Conservation (phyloP, 2,797 vertebrate species). For the Sciaenops ocellatus region DNA sequence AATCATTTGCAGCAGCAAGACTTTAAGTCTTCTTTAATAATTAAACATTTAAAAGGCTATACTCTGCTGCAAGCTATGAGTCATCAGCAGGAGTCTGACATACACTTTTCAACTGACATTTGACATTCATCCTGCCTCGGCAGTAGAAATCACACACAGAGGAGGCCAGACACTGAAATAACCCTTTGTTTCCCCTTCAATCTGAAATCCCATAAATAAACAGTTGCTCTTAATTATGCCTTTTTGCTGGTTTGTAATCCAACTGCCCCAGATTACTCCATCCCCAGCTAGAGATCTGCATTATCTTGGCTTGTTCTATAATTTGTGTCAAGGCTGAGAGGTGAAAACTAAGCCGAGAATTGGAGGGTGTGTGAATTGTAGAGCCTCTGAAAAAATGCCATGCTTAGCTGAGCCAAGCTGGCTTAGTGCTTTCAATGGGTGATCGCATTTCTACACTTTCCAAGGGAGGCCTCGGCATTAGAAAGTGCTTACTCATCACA, state of each 20-base stretch:
- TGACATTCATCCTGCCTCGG: slow-evolving; percentile 44
- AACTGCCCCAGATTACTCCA: not conserved
- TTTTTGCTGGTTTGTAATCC: slow-evolving; percentile 25
- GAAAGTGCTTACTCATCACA: slow-evolving; percentile 59
- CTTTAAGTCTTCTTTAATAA: slow-evolving; percentile 47
- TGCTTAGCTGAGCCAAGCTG: slow-evolving; percentile 62
- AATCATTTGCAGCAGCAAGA: slow-evolving; percentile 25
- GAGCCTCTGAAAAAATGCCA: slow-evolving; percentile 49
- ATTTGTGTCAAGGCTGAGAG: slow-evolving; percentile 48
- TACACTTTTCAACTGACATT: slow-evolving; percentile 45
- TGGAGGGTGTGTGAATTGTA: slow-evolving; percentile 38
- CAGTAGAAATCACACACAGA: slow-evolving; percentile 37
- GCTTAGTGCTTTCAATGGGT: slow-evolving; percentile 65
- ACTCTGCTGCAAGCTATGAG: slow-evolving; percentile 30
- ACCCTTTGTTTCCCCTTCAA: slow-evolving; percentile 1
- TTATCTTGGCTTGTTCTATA: slow-evolving; percentile 41
- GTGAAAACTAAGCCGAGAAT: slow-evolving; percentile 55
- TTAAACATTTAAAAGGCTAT: slow-evolving; percentile 50
- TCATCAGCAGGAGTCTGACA: slow-evolving; percentile 51
- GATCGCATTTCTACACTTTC: slow-evolving; percentile 57
- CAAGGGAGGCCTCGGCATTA: slow-evolving; percentile 34
- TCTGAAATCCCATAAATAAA: slow-evolving; percentile 12
- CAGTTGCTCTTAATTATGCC: slow-evolving; percentile 10
- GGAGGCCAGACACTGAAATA: not conserved
- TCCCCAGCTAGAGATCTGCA: slow-evolving; percentile 6